Base-by-base conservation (phyloP, 2,888 invertebrate species). In the Abscondita cerata region DNA sequence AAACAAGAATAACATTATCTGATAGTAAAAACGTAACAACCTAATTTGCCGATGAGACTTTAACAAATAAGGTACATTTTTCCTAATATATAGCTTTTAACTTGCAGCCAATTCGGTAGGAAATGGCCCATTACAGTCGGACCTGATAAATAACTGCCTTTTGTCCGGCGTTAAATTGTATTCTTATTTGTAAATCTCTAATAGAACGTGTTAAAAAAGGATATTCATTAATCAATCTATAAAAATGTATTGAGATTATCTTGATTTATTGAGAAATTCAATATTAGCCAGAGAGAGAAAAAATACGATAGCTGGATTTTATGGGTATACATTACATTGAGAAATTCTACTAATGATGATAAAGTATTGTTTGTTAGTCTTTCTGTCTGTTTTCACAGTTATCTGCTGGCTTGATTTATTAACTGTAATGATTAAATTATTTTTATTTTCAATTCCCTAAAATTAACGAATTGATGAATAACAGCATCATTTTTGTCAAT, bases 1-100 rank as follows among this genome's bases (percentile, higher is more conserved):
- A 62, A 66, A 62, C 56, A 51, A 44, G 66, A 62, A 64, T 64
- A 66, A 62, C 47, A 66, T 66, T 66, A 66, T 66, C 64, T 50
- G 63, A 62, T 66, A 64, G 44, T 60, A 62, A 64, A 64, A 62
- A 58, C 60, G 55, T 57, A 64, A 64, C 60, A 57, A 54, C 50
- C 56, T 61, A 64, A 64, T 64, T 64, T 61, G 60, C 51, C 60
- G 53, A 60, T 55, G 63, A 59, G 58, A 53, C 58, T 48, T 58
- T 63, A 62, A 64, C 64, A 64, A 64, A 61, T 64, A 56, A 48
- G 41, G 40, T 36, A 52, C 56, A 60, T 61, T 60, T 58, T 61
- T 57, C 40, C 13, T 52, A 53, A 64, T 60, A 47, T 52, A 57
- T 54, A 34, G 59, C 55, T 52, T 55, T 64, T 59, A 64, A 59